Evolutionary conservation across 2,113 vertebrate genomes (phyloP), one percentile per base, ranked within the genome.

Genomic region (Panthera uncia): DNA sequence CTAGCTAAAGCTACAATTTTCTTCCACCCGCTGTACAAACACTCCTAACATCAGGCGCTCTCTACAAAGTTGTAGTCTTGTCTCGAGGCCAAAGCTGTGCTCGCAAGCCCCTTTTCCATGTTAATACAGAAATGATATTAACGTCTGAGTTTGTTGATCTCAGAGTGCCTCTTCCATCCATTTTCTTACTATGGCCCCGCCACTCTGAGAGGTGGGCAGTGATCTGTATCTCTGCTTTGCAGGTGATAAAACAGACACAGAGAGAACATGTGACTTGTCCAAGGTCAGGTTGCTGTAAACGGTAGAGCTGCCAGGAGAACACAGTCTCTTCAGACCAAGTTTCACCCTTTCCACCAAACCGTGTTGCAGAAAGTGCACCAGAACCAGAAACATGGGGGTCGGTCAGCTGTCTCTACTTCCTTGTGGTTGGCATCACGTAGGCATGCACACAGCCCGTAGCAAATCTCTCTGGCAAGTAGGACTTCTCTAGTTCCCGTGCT

Each of bases 351-450:
- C 52, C 21, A 3, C 41, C 69, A 73, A 61, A 18, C 12, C 23
- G 0, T 9, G 9, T 5, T 25, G n/a, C 50, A 45, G 85, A 31
- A 90, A 81, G 74, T 15, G 27, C 3, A 5, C n/a, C 38, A 0
- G 25, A 25, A 15, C 36, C 48, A 36, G 85, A 73, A 57, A 27
- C 48, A 12, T 1, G 12, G 19, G 33, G 13, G 48, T 27, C 23
- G 3, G 9, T 31, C 33, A 11, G 2, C 45, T 31, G n/a, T 25
- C 50, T 29, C 1, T 12, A 0, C 4, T n/a, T 83, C 8, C 83
- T 3, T 33, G 15, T 25, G 57, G 11, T 81, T 69, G 91, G 33
- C 45, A 3, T 55, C 7, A 45, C 66, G 2, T 21, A 19, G 36
- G n/a, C 31, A 55, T 15, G 21, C 25, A 21, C 57, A 23, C 63